Conservation (phyloP, 2,113 vertebrate species). For the Tinamus guttatus region DNA sequence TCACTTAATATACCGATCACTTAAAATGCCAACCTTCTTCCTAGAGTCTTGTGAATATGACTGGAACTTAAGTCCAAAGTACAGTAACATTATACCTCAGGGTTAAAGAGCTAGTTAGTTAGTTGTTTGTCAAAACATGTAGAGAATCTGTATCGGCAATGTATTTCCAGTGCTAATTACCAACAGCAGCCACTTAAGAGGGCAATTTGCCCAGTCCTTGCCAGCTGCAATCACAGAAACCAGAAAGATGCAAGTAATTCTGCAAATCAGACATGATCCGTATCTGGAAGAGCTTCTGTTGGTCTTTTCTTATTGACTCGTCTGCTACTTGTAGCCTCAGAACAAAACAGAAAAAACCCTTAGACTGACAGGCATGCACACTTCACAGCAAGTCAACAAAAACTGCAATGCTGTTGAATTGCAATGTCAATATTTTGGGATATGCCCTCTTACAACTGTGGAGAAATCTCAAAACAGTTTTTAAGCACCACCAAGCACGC, state of each 20-base stretch:
- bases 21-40: not conserved
- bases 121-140: conserved; percentile 23
- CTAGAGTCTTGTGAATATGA: not conserved
- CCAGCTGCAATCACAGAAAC: not conserved
- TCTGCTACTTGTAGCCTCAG: not conserved
- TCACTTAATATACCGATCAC: not conserved
- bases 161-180: conserved; percentile 25
- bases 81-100: not conserved
- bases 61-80: not conserved
- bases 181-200: not conserved
- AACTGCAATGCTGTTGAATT: not conserved
- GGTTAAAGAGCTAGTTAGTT: not conserved
- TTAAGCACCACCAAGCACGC: not conserved
- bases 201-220: not conserved
- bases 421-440: not conserved
- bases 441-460: not conserved
- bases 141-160: conserved; percentile 3
- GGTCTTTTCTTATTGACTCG: not conserved
- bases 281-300: not conserved
- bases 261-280: not conserved
- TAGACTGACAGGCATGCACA: not conserved
- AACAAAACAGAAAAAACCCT: not conserved
- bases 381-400: not conserved
- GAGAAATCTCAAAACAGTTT: not conserved
- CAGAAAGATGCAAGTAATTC: not conserved